phyloP scores from a whole-genome alignment of 2,797 vertebrate species.

The Balearica regulorum region DNA sequence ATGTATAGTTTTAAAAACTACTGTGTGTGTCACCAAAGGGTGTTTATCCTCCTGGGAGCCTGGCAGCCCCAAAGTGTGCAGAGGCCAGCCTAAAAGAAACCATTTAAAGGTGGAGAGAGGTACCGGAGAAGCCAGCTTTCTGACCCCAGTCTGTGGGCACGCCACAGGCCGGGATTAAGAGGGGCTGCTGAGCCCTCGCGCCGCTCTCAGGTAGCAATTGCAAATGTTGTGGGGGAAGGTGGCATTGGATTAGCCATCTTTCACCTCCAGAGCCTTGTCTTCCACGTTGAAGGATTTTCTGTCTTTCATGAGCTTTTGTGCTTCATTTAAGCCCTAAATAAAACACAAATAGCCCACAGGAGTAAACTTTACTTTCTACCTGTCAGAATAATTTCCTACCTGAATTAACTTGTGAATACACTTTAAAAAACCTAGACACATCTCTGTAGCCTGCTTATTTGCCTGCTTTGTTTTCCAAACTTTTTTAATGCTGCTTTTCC shows the following conservation, averaged over 20 bases:
- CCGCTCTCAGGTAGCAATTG: neutral
- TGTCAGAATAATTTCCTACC: constrained; percentile 62
- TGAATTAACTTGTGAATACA: constrained; percentile 62
- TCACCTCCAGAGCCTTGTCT: constrained; percentile 4
- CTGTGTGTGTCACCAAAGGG: neutral
- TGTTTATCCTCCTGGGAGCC: neutral
- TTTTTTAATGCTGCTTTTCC: neutral
- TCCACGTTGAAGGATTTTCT: neutral
- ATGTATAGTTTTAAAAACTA: neutral
- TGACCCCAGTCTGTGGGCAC: accelerated
- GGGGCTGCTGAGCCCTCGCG: neutral
- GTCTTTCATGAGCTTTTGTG: constrained; percentile 35
- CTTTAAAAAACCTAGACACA: neutral
- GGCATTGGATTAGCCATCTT: neutral
- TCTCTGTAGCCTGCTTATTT: neutral
- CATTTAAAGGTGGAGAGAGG: neutral
- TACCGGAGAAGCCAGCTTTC: neutral
- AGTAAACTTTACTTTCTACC: constrained; percentile 49
- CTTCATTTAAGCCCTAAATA: constrained; percentile 65
- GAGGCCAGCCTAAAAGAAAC: neutral
- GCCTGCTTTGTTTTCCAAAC: neutral
- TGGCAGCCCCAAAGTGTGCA: neutral
- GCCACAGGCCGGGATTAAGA: accelerated
- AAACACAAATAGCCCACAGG: constrained; percentile 20
- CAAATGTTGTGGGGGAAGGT: neutral